phyloP scores from a whole-genome alignment of 2,888 invertebrate species.

The Blastobasis lacticolella region DNA sequence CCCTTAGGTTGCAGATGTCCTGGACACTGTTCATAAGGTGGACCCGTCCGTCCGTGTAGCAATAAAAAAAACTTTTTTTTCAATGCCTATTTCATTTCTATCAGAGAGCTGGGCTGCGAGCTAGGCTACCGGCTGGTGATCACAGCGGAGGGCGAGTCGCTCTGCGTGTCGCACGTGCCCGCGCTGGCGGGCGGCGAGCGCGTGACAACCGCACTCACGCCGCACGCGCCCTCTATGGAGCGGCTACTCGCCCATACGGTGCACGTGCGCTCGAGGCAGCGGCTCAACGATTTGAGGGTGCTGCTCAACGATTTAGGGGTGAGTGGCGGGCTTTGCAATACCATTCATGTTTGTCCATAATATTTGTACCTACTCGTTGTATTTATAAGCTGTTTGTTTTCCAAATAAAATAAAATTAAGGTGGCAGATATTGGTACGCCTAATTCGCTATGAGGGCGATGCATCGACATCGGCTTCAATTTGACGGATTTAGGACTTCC shows the following conservation, averaged over 20 bases:
- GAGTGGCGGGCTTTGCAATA: conserved; percentile 12
- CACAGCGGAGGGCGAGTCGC: conserved; percentile 81
- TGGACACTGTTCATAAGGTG: too few relatives aligned
- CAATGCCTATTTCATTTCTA: too few relatives aligned
- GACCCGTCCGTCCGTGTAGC: too few relatives aligned
- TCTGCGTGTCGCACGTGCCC: conserved; percentile 77
- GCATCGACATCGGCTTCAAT: too few relatives aligned
- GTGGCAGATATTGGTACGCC: too few relatives aligned
- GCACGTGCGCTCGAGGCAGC: conserved; percentile 90
- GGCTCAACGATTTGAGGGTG: conserved; percentile 87
- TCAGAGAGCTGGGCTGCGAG: conserved; percentile 85
- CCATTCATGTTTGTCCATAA: neutral
- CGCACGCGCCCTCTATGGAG: conserved; percentile 96
- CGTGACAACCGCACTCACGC: conserved; percentile 83
- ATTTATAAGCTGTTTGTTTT: too few relatives aligned
- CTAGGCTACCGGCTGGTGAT: conserved; percentile 91
- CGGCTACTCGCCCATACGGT: conserved; percentile 95
- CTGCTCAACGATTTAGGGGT: conserved; percentile 79
- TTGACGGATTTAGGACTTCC: too few relatives aligned
- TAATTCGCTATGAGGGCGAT: too few relatives aligned
- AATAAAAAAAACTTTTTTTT: too few relatives aligned
- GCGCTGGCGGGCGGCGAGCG: conserved; percentile 69
- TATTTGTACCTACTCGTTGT: neutral
- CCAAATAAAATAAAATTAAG: too few relatives aligned
- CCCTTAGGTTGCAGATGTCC: too few relatives aligned